Conservation (phyloP, 2,113 vertebrate genomes). For the Laticauda colubrina region DNA sequence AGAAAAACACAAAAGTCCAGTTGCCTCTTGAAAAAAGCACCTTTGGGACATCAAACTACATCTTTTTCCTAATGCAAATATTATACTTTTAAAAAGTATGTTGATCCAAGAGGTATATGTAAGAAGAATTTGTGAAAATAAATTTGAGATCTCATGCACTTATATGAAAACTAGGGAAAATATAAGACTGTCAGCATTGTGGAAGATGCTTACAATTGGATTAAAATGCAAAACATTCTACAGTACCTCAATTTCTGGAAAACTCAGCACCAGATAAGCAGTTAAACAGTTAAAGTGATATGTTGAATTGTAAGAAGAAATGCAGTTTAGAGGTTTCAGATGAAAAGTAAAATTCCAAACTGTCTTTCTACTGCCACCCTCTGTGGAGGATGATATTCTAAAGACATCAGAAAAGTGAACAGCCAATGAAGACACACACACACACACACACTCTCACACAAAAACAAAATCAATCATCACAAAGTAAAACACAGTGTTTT, state of each 20-base stretch:
- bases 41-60: not conserved
- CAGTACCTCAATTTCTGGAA: not conserved
- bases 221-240: constrained; percentile 14
- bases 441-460: not conserved
- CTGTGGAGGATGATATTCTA: constrained; percentile 37
- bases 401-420: not conserved
- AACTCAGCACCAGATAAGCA: constrained; percentile 26
- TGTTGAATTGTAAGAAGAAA: constrained; percentile 44
- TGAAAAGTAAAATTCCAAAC: not conserved
- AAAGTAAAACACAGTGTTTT: constrained; percentile 14
- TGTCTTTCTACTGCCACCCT: constrained; percentile 68
- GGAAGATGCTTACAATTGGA: not conserved
- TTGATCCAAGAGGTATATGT: accelerated
- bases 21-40: too few relatives aligned
- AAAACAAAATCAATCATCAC: not conserved
- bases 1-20: too few relatives aligned
- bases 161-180: constrained; percentile 2
- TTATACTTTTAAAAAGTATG: not conserved
- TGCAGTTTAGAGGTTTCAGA: constrained; percentile 14
- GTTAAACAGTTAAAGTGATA: constrained; percentile 21
- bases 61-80: not conserved
- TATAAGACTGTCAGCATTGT: constrained; percentile 19
- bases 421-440: not conserved
- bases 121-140: not conserved
- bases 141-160: not conserved